Base-by-base conservation (phyloP, 2,797 vertebrate genomes). In the Esox masquinongy region DNA sequence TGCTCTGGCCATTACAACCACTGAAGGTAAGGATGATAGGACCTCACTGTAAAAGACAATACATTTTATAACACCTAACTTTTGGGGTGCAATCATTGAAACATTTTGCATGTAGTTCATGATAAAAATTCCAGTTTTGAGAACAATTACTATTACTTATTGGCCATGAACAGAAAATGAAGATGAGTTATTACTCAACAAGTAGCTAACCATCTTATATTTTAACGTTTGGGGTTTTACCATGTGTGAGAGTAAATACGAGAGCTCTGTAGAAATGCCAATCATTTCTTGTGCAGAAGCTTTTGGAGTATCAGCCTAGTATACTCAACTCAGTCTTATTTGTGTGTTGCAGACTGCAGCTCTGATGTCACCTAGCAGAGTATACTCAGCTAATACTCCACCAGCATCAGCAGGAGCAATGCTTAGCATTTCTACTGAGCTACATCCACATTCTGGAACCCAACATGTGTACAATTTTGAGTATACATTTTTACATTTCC, bases 11-110 rank as follows among this genome's bases (percentile, higher is more conserved):
- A 74, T 92, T 80, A 79, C 56, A 59, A 74, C 66, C 24, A 85
- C 78, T 66, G 81, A 92, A 72, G 94, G 94, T 94, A 92, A 91
- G 89, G 3, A 63, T 22, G 24, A 31, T 22, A 7, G 14, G 5
- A 12, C 56, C 22, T 63, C 59, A 24, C 59, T 66, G 29, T 22
- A 59, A 59, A 2, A 22, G 8, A 59, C 5, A 11, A 9, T 59
- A 12, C 17, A 53, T 53, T 19, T 53, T 43, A 43, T 4, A 9
- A 6, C 39, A 43, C 39, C 39, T 43, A 3, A 43, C 5, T 43
- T 6, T 7, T 43, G 39, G 39, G 39, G 39, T 43, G 9, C 50
- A 17, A 53, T n/a, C n/a, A 31, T 64, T 24, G 26, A 5, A 64
- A 26, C 63, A 6, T 31, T 31, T 29, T 29, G 63, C 63, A 66